phyloP scores from a whole-genome alignment of 2,113 vertebrate species.

The Cairina moschata region DNA sequence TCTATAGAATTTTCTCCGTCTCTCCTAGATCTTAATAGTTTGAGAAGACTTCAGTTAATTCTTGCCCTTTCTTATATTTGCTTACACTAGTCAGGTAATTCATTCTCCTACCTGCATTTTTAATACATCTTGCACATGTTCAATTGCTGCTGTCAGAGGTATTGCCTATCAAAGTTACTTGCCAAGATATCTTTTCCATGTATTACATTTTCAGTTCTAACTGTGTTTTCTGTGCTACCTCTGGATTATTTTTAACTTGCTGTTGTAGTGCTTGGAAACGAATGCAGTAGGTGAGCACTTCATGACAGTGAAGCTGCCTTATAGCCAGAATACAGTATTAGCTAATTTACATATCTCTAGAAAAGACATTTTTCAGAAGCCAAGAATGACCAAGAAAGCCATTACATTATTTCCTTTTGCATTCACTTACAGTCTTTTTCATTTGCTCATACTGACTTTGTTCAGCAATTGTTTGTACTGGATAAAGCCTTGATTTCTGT shows the following conservation, averaged over 20 bases:
- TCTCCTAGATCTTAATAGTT: neutral
- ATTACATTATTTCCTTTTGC: neutral
- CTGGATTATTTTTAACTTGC: neutral
- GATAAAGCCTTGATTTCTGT: neutral
- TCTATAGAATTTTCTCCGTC: neutral
- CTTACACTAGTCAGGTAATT: neutral
- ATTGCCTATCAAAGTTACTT: neutral
- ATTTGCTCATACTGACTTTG: neutral
- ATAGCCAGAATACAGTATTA: neutral
- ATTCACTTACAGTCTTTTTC: neutral
- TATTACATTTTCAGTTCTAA: neutral
- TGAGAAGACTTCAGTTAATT: neutral
- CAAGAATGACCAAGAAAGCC: neutral
- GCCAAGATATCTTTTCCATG: neutral
- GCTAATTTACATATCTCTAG: neutral
- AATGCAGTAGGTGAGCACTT: neutral
- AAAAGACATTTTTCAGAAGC: neutral
- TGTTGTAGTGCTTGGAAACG: neutral
- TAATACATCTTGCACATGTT: neutral
- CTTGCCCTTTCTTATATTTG: neutral
- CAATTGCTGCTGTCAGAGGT: neutral
- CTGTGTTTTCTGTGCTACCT: neutral
- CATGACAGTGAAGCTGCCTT: neutral
- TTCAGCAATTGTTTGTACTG: neutral
- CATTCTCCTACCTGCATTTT: neutral